These are phyloP conservation scores for Misgurnus anguillicaudatus DNA, from an alignment of 2,113 vertebrate genomes.

Conservation along the genomic window DNA sequence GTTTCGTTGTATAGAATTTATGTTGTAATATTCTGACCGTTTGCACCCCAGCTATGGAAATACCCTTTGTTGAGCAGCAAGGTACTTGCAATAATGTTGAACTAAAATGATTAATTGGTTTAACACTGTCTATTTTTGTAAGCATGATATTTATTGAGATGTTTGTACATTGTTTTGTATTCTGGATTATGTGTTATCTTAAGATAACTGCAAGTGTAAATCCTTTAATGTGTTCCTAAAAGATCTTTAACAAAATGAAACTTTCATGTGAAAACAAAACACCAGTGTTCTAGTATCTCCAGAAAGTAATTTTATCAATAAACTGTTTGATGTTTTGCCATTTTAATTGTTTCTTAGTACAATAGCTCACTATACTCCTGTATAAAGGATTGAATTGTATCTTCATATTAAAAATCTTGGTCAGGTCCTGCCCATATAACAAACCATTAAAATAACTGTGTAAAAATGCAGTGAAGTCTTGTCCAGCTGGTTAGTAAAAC, in stretches of 20 bases:
- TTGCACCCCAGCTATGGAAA: slow-evolving; percentile 30
- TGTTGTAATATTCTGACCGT: slow-evolving; percentile 43
- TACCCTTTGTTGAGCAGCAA: slow-evolving; percentile 44
- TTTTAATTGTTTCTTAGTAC: background rate
- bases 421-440: no score
- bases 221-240: slow-evolving; percentile 63
- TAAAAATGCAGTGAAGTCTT: no score
- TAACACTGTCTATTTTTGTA: slow-evolving; percentile 83
- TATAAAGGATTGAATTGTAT: no score
- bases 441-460: no score
- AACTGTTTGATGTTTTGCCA: slow-evolving; percentile 54
- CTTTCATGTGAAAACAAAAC: slow-evolving; percentile 55
- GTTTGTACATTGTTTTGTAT: slow-evolving; percentile 76
- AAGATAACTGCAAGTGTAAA: slow-evolving; percentile 59
- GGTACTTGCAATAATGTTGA: slow-evolving; percentile 71
- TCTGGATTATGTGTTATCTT: slow-evolving; percentile 58
- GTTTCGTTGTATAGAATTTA: slow-evolving; percentile 21
- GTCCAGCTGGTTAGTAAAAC: no score
- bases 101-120: slow-evolving; percentile 55
- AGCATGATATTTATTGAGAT: slow-evolving; percentile 76
- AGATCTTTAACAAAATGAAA: slow-evolving; percentile 61
- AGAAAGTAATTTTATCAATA: slow-evolving; percentile 58
- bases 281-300: slow-evolving; percentile 49
- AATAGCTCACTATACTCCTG: background rate
- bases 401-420: no score